Conservation (phyloP, 2,113 vertebrate genomes). For the Sturnira hondurensis region DNA sequence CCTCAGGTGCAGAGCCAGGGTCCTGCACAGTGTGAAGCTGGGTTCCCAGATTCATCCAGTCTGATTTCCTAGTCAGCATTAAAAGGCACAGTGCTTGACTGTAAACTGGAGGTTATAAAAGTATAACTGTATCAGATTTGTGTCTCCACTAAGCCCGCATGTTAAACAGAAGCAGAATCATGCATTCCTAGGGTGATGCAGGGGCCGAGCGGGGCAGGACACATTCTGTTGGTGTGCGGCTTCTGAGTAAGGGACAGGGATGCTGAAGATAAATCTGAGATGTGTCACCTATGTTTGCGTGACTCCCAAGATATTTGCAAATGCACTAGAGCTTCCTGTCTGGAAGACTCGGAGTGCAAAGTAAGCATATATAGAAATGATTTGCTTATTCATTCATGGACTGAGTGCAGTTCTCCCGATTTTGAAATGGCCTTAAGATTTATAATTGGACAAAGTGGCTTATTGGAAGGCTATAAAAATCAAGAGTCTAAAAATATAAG, state of each 20-base stretch:
- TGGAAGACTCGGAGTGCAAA: constrained; percentile 54
- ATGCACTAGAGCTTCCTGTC: constrained; percentile 46
- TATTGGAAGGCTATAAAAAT: constrained; percentile 10
- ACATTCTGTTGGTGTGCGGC: constrained; percentile 20
- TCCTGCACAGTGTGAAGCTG: constrained; percentile 78
- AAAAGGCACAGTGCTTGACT: constrained; percentile 72
- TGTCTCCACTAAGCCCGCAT: constrained; percentile 61
- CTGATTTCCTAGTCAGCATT: constrained; percentile 79
- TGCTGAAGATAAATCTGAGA: constrained; percentile 68
- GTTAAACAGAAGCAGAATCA: constrained; percentile 64
- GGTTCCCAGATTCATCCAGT: constrained; percentile 77
- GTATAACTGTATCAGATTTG: constrained; percentile 68
- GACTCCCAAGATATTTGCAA: constrained; percentile 65
- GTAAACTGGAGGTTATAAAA: constrained; percentile 78
- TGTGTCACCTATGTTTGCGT: constrained; percentile 52
- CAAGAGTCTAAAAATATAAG: background rate
- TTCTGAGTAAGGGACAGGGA: constrained; percentile 55
- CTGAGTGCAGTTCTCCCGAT: constrained; percentile 59
- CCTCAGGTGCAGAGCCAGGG: constrained; percentile 74
- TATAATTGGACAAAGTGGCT: background rate
- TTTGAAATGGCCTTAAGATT: constrained; percentile 73
- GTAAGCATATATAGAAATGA: constrained; percentile 67
- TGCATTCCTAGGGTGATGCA: constrained; percentile 35
- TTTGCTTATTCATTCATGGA: constrained; percentile 62
- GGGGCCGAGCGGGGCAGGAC: constrained; percentile 34